phyloP scores from a whole-genome alignment of 2,113 vertebrate species.

The Engystomops pustulosus region DNA sequence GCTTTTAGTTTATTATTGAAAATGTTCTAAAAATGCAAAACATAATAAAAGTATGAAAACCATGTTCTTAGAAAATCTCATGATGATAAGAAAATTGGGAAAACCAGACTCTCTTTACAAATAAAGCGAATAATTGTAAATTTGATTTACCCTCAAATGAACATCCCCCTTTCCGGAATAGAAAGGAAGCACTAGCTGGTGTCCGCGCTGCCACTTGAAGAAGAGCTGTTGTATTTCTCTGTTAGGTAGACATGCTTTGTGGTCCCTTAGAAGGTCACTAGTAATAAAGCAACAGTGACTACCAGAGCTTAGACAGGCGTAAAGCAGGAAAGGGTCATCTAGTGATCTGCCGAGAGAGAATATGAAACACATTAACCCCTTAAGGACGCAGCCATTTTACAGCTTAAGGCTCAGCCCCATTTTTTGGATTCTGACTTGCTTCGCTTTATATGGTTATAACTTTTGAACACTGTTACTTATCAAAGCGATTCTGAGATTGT shows the following conservation, averaged over 20 bases:
- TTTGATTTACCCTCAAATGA: conserved; percentile 79
- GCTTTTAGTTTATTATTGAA: too few relatives aligned
- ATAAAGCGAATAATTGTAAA: background rate
- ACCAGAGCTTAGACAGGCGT: conserved; percentile 89
- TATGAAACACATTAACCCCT: too few relatives aligned
- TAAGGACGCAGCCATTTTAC: too few relatives aligned
- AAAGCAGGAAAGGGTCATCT: conserved; percentile 93
- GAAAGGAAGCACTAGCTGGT: conserved; percentile 78
- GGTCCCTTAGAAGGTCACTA: conserved; percentile 92
- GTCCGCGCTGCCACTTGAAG: conserved; percentile 96
- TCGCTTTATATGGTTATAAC: too few relatives aligned
- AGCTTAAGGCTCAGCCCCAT: too few relatives aligned
- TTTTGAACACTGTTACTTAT: too few relatives aligned
- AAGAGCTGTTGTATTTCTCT: conserved; percentile 79
- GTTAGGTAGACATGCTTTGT: conserved; percentile 89
- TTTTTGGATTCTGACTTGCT: too few relatives aligned
- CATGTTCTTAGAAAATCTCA: background rate
- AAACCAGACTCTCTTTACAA: background rate
- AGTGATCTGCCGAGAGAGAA: conserved; percentile 78
- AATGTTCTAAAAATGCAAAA: background rate
- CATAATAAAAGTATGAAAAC: background rate
- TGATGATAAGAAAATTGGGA: background rate
- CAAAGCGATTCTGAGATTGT: too few relatives aligned
- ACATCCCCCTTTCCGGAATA: conserved; percentile 66
- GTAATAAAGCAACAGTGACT: conserved; percentile 90